phyloP scores from a whole-genome alignment of 1,140 invertebrate genomes.

The Drosophila yakuba region DNA sequence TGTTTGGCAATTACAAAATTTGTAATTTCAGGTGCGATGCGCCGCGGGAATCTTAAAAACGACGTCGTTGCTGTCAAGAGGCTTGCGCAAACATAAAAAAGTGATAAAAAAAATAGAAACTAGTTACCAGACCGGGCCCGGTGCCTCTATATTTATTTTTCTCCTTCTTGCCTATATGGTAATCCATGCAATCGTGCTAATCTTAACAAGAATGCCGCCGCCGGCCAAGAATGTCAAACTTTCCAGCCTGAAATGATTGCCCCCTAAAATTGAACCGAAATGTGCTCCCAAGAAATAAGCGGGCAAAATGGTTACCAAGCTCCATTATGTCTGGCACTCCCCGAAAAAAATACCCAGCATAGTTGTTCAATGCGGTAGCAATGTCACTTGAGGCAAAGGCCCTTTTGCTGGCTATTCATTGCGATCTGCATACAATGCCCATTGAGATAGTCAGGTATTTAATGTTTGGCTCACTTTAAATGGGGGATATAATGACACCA shows the following conservation, averaged over 20 bases:
- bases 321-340: conserved; percentile 34
- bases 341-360: conserved; percentile 17
- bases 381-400: conserved; percentile 36
- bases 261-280: conserved; percentile 37
- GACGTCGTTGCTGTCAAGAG: conserved; percentile 34
- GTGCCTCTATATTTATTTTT: not conserved
- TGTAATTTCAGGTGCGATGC: conserved; percentile 65
- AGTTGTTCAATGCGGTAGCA: conserved; percentile 43
- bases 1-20: conserved; percentile 68
- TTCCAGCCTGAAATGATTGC: conserved; percentile 38
- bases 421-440: conserved; percentile 72
- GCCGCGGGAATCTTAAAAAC: conserved; percentile 59
- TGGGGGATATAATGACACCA: conserved; percentile 59
- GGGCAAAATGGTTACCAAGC: conserved; percentile 30
- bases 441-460: conserved; percentile 52
- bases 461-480: conserved; percentile 34
- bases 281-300: conserved; percentile 20
- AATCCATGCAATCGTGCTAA: conserved; percentile 39
- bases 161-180: conserved; percentile 31
- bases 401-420: conserved; percentile 48
- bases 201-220: conserved; percentile 52
- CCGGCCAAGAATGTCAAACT: conserved; percentile 48
- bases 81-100: conserved; percentile 48
- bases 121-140: conserved; percentile 23
- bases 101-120: conserved; percentile 16